These are phyloP conservation scores for Thecocarcelia acutangulata DNA, from an alignment of 2,888 invertebrate genomes.

Conservation along the genomic window DNA sequence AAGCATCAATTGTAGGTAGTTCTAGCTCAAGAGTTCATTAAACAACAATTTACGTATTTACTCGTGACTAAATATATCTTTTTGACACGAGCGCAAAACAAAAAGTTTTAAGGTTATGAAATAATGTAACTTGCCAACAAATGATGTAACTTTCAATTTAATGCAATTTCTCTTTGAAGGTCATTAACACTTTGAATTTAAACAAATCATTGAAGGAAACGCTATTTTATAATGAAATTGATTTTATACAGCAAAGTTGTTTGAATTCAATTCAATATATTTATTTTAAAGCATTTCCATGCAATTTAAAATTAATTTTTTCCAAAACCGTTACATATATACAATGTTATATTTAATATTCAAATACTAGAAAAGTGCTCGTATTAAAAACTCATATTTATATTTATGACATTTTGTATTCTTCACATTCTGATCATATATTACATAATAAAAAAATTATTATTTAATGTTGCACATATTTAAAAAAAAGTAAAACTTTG, in stretches of 20 bases:
- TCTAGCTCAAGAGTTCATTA: slow-evolving; percentile 48
- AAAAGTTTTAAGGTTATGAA: slow-evolving; percentile 62
- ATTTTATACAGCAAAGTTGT: neutral
- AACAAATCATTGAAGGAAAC: slow-evolving; percentile 40
- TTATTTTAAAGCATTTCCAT: neutral
- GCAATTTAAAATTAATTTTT: neutral
- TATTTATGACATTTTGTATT: slow-evolving; percentile 34
- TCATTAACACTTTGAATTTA: slow-evolving; percentile 68
- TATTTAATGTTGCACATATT: slow-evolving; percentile 10
- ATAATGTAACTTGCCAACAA: slow-evolving; percentile 59
- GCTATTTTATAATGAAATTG: neutral
- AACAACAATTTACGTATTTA: slow-evolving; percentile 19
- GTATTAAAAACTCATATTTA: slow-evolving; percentile 8
- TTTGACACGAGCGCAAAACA: slow-evolving; percentile 25
- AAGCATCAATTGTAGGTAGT: slow-evolving; percentile 18
- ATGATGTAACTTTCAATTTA: slow-evolving; percentile 67
- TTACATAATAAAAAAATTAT: slow-evolving; percentile 50
- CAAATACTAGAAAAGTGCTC: neutral
- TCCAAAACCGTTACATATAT: neutral
- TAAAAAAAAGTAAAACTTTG: neutral
- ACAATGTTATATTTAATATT: slow-evolving; percentile 11
- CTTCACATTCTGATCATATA: slow-evolving; percentile 17
- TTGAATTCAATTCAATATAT: neutral
- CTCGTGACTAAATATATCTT: slow-evolving; percentile 37
- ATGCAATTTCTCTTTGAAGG: slow-evolving; percentile 66